A percentile compares a stretch with the other conserved stretches of the same genome.
phyloP scores from a whole-genome alignment of 1,140 invertebrate species.

The Lepidurus couesii region DNA sequence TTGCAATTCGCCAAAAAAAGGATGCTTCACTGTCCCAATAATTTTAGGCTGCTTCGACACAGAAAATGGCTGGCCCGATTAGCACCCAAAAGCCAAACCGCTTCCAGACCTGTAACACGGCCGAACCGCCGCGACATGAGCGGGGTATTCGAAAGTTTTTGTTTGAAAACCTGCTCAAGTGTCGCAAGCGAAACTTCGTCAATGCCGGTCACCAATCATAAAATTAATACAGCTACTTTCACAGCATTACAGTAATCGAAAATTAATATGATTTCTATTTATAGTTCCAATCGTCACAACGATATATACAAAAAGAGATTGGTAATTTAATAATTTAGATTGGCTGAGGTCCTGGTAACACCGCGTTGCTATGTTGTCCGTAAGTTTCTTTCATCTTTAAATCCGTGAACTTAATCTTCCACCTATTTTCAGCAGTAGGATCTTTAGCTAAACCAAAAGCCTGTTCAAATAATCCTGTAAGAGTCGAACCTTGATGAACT shows the following conservation, averaged over 20 bases:
- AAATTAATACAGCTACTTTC: too few species aligned
- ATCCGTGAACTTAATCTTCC: slow-evolving; percentile 27
- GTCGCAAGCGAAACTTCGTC: not conserved
- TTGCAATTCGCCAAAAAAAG: not conserved
- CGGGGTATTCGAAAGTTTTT: not conserved
- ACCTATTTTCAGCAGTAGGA: not conserved
- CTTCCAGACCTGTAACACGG: slow-evolving; percentile 6
- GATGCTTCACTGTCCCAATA: slow-evolving; percentile 9
- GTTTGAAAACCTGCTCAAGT: not conserved
- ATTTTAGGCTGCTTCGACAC: slow-evolving; percentile 25
- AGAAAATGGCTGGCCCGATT: slow-evolving; percentile 26
- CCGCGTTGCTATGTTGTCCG: not conserved
- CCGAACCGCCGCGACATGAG: slow-evolving; percentile 1
- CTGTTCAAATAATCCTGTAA: slow-evolving; percentile 29
- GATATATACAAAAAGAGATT: too few species aligned
- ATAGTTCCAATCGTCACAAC: too few species aligned
- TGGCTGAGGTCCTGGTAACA: not conserved
- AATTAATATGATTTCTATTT: too few species aligned
- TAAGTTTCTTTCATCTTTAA: slow-evolving; percentile 23
- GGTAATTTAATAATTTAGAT: too few species aligned
- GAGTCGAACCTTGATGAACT: slow-evolving; percentile 24
- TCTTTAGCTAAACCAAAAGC: slow-evolving; percentile 28
- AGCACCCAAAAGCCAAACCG: slow-evolving; percentile 20
- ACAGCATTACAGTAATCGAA: too few species aligned
- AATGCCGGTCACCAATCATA: not conserved